These are phyloP conservation scores for Drosophila kokeensis DNA, from an alignment of 2,888 invertebrate genomes.

Conservation along the genomic window DNA sequence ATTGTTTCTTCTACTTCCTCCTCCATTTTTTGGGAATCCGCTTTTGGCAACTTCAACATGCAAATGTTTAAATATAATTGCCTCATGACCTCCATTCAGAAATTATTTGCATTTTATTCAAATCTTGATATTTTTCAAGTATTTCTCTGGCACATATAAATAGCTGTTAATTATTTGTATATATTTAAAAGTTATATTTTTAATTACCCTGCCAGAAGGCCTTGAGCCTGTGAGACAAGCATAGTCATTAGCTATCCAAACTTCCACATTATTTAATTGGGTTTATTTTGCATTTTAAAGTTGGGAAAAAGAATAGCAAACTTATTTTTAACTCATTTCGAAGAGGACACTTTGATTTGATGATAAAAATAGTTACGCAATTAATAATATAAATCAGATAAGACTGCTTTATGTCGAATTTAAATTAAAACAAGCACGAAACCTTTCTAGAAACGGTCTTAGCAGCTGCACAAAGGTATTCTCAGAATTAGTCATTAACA, in stretches of 20 bases:
- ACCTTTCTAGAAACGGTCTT: background rate
- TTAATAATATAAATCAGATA: background rate
- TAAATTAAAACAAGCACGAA: background rate
- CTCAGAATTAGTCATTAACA: background rate
- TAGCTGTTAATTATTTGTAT: background rate
- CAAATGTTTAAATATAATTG: background rate
- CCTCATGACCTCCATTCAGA: background rate
- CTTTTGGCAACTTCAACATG: background rate
- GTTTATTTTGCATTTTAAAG: slow-evolving; percentile 5
- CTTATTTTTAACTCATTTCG: background rate
- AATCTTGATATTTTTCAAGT: background rate
- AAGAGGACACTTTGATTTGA: background rate
- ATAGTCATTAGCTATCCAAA: background rate
- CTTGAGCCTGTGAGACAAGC: background rate
- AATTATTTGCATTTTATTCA: background rate
- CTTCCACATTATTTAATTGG: slow-evolving; percentile 10
- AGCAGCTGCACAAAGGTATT: background rate
- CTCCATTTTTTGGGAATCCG: background rate
- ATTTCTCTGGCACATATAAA: background rate
- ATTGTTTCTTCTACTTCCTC: slow-evolving; percentile 14
- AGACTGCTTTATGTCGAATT: too few species aligned
- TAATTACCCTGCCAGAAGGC: too few species aligned
- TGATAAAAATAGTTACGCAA: background rate
- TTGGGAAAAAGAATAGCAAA: background rate
- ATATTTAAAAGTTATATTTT: background rate